Conservation (phyloP, 2,113 vertebrate genomes). For the Odobenus rosmarus region DNA sequence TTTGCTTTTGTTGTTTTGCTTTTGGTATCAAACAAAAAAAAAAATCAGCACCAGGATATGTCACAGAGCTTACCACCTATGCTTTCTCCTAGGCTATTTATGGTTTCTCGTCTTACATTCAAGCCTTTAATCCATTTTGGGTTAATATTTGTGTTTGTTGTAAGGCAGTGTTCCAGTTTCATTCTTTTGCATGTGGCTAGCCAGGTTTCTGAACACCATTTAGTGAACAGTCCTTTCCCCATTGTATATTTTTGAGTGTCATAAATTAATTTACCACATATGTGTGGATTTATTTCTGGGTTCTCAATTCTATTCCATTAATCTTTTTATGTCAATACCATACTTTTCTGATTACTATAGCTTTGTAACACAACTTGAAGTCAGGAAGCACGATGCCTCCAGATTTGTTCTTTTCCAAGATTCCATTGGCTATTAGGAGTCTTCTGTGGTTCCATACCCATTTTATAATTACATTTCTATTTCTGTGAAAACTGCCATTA, state of each 20-base stretch:
- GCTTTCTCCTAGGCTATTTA: not conserved
- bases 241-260: not conserved
- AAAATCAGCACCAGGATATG: not conserved
- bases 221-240: not conserved
- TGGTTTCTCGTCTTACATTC: not conserved
- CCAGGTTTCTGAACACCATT: not conserved
- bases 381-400: not conserved
- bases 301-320: not conserved
- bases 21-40: not conserved
- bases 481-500: not conserved
- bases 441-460: not conserved
- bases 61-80: not conserved
- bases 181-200: not conserved
- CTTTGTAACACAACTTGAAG: not conserved
- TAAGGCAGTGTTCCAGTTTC: not conserved
- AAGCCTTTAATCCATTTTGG: not conserved
- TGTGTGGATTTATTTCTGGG: not conserved
- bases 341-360: not conserved
- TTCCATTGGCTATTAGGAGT: not conserved
- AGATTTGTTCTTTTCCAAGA: not conserved
- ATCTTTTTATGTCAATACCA: not conserved
- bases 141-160: not conserved
- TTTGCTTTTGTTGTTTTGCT: not conserved
- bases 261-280: not conserved
- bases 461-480: not conserved